These are phyloP conservation scores for Rhinoptilus africanus DNA, from an alignment of 2,113 vertebrate species.

Conservation along the genomic window DNA sequence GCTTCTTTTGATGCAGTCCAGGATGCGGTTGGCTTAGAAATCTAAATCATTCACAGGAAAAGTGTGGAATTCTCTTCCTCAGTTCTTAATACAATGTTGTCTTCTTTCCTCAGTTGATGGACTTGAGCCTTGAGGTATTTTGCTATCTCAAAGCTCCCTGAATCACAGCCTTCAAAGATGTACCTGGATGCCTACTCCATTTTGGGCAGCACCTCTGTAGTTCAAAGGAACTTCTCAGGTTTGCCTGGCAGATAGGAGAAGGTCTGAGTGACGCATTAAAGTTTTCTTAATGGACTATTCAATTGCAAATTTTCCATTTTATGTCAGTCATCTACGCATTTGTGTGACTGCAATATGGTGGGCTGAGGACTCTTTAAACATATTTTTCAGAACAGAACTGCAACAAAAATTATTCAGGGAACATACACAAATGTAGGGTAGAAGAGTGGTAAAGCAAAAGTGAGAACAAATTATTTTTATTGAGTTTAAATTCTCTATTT, in stretches of 20 bases:
- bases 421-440: not conserved
- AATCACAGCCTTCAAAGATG: not conserved
- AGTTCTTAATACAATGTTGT: not conserved
- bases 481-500: not conserved
- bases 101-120: not conserved
- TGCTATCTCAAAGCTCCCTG: not conserved
- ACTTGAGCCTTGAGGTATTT: not conserved
- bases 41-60: not conserved
- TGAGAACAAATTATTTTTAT: not conserved
- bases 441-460: not conserved
- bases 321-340: not conserved
- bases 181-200: not conserved
- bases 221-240: not conserved
- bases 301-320: not conserved
- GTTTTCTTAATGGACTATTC: not conserved
- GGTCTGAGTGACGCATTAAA: not conserved
- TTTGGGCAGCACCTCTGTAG: not conserved
- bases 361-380: not conserved
- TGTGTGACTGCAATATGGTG: not conserved
- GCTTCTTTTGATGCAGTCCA: no score
- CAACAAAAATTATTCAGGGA: not conserved
- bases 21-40: not conserved
- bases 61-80: not conserved
- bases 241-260: not conserved
- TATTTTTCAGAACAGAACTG: not conserved